These are phyloP conservation scores for Liparis tanakae DNA, from an alignment of 2,797 vertebrate genomes.

Conservation along the genomic window DNA sequence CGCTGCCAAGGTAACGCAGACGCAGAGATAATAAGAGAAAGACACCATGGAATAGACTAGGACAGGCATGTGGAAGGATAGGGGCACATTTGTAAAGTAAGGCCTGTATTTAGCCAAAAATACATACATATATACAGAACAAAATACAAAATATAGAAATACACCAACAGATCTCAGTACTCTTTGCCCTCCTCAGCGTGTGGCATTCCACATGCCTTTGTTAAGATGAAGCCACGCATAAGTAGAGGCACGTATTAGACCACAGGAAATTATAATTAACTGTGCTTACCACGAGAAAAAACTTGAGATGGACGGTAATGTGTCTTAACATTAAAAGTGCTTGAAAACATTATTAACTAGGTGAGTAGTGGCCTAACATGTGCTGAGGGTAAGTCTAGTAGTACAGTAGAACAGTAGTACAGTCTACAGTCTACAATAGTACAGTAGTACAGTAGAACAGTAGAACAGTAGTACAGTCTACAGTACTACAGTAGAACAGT, in stretches of 20 bases:
- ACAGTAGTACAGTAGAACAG: no score
- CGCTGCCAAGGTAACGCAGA: constrained; percentile 88
- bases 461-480: no score
- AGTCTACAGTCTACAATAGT: no score
- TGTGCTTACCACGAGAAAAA: background rate
- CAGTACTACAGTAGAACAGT: no score
- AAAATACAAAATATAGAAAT: background rate
- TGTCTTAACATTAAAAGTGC: background rate
- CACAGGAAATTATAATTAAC: background rate
- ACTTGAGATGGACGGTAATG: background rate
- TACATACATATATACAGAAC: no score
- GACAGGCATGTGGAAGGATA: background rate
- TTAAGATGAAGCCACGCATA: background rate
- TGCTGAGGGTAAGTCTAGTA: background rate
- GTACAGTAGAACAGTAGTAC: no score
- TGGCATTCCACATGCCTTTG: background rate
- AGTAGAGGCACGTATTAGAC: background rate
- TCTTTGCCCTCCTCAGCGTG: background rate
- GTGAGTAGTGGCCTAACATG: background rate
- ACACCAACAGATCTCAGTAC: background rate
- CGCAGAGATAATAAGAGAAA: background rate
- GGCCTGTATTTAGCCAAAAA: background rate
- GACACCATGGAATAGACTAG: background rate
- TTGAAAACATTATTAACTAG: background rate
- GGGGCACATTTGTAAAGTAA: background rate